Evolutionary conservation across 2,113 vertebrate genomes (phyloP).

Genomic region (Tretioscincus oriximinensis): DNA sequence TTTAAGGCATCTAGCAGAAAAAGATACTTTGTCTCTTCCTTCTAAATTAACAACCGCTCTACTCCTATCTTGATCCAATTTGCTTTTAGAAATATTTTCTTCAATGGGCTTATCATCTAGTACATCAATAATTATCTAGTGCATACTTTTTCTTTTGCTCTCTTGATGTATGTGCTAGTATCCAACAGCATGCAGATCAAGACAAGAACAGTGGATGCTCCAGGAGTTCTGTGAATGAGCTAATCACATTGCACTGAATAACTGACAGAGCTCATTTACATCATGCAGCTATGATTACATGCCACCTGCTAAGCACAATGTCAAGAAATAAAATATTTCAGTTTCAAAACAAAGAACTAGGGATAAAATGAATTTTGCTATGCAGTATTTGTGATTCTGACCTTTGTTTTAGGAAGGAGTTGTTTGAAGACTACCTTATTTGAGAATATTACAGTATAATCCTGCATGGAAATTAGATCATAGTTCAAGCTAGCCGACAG

Average conservation of each 20-base stretch:
- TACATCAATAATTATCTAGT: neutral
- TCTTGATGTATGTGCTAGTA: neutral
- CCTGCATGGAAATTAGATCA: neutral
- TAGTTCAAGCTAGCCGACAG: too few species aligned
- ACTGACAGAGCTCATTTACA: conserved; percentile 54
- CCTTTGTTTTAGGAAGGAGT: neutral
- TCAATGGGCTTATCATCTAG: neutral
- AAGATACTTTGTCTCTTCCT: too few species aligned
- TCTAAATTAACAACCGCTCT: too few species aligned
- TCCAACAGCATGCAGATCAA: neutral
- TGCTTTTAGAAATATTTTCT: neutral
- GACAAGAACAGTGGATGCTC: conserved; percentile 47
- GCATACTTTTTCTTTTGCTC: neutral
- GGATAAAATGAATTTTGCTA: neutral
- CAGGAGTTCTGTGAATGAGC: conserved; percentile 55
- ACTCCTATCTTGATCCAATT: neutral
- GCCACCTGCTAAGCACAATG: conserved; percentile 36
- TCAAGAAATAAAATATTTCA: conserved; percentile 5
- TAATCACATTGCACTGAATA: conserved; percentile 60
- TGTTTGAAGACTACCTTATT: neutral
- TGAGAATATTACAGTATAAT: neutral
- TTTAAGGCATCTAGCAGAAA: too few species aligned
- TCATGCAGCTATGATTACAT: conserved; percentile 40
- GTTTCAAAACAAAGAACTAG: conserved; percentile 2
- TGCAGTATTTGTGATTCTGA: neutral